Evolutionary conservation across 2,888 invertebrate genomes (phyloP), one percentile per base, ranked within the genome.

Genomic region (Elysia crispata): DNA sequence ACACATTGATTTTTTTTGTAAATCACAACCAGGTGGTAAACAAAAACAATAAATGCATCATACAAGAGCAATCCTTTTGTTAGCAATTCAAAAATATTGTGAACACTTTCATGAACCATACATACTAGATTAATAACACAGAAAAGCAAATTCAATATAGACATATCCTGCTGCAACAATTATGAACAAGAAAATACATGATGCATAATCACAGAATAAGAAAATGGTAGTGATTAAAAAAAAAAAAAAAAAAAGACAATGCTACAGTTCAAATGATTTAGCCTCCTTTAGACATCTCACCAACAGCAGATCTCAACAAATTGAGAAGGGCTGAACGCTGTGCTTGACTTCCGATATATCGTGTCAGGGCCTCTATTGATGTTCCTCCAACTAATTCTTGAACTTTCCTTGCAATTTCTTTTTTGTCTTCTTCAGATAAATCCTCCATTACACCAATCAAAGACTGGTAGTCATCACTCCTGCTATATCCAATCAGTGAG

Each of bases 371-470:
- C 79, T 90, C 90, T 8, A 91, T 81, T 1, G 85, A 62, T 1
- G 86, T 77, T 69, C 87, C 86, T 0, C 91, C 91, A 31, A 91
- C 90, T 25, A 91, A 81, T 73, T 88, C 87, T 76, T 91, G 91
- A 1, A 91, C 85, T 83, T 86, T 86, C 25, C 83, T 78, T 23
- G 89, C 88, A 1, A 90, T 81, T 62, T 83, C 78, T 50, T 83
- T 33, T 75, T 90, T 90, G 20, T 90, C 90, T 8, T 81, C 76
- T 67, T 90, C 89, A 25, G 86, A 84, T 64, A 91, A 76, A 54
- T 87, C 86, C 49, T 84, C 84, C 33, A 91, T 54, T 8, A 89
- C 89, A 25, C 74, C 83, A 8, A 91, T 67, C 86, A 91, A 83
- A 1, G 90, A 87, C 8, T 86, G 80, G 81, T 91, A 91, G 8